Evolutionary conservation across 2,888 invertebrate genomes (phyloP), one percentile per base, ranked within the genome.

Genomic region (Rhogogaster chlorosoma): DNA sequence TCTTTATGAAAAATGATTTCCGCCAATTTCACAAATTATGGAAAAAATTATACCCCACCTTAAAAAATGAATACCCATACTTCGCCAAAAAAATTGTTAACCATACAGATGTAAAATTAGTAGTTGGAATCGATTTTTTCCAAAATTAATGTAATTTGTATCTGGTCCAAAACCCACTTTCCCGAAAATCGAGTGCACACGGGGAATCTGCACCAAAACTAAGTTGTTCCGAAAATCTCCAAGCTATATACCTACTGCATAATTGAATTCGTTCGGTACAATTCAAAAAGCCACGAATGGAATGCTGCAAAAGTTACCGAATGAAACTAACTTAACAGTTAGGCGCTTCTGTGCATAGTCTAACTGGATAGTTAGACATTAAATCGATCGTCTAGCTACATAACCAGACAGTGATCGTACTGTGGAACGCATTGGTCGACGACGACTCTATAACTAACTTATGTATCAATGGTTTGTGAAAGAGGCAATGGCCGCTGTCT

Each of bases 401-500:
- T 36, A 70, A n/a, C 7, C 18, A 70, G 70, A 18, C 36, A 18
- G 36, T 18, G 32, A n/a, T 53, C 53, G n/a, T 7, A n/a, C n/a
- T 53, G 53, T 1, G 7, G 53, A 53, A 53, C 53, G 10, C n/a
- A n/a, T 53, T n/a, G 53, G 6, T 4, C n/a, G 53, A n/a, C 7
- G n/a, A 53, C 53, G 53, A 53, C 6, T 67, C 67, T 67, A 67
- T 67, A 32, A 32, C 15, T 26, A 15, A 32, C 1, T 67, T 29
- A 67, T 5, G 32, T 29, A 9, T 45, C 29, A 53, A 77, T 45
- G 45, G 71, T 53, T 38, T 10, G 42, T 1, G 32, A 15, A 77
- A n/a, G 49, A 49, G 45, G 29, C 53, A 77, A 77, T 77, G 77
- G 77, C 77, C 53, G 77, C 38, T 32, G 77, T 77, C 53, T 77